A percentile compares a stretch with the other conserved stretches of the same genome.
Evolutionary conservation across 1,140 invertebrate species (phyloP).

Genomic region (Ceratoteleas bidentatus): DNA sequence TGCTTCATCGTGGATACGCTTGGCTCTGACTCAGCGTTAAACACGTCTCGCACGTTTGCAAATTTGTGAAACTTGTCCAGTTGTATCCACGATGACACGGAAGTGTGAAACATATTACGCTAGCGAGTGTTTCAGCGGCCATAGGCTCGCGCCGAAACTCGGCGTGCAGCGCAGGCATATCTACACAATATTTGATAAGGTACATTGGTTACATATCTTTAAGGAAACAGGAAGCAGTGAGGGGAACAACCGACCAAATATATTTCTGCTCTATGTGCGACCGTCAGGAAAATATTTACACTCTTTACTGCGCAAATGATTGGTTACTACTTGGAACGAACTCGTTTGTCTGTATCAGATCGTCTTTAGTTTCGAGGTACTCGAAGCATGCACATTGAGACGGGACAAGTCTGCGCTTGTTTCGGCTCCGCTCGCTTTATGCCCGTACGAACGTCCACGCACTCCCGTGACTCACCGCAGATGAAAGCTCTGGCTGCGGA

Average conservation of each 20-base stretch:
- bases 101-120: constrained; percentile 66
- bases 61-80: neutral
- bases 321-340: constrained; percentile 49
- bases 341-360: constrained; percentile 45
- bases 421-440: too few species aligned
- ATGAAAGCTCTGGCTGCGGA: constrained; percentile 38
- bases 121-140: constrained; percentile 71
- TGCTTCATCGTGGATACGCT: constrained; percentile 46
- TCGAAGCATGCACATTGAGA: constrained; percentile 48
- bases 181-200: constrained; percentile 70
- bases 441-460: too few species aligned
- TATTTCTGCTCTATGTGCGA: constrained; percentile 61
- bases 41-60: neutral
- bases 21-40: neutral
- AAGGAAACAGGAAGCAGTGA: constrained; percentile 66
- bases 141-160: constrained; percentile 69
- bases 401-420: constrained; percentile 3
- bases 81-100: constrained; percentile 57
- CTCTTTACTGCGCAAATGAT: constrained; percentile 56
- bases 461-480: constrained; percentile 7
- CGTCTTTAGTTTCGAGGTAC: constrained; percentile 17
- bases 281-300: constrained; percentile 65
- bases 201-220: constrained; percentile 66
- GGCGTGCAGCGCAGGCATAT: constrained; percentile 71
- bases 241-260: constrained; percentile 65